A percentile compares a stretch with the other conserved stretches of the same genome.
phyloP scores from a whole-genome alignment of 1,140 invertebrate species.

The Paraescarpia echinospica region DNA sequence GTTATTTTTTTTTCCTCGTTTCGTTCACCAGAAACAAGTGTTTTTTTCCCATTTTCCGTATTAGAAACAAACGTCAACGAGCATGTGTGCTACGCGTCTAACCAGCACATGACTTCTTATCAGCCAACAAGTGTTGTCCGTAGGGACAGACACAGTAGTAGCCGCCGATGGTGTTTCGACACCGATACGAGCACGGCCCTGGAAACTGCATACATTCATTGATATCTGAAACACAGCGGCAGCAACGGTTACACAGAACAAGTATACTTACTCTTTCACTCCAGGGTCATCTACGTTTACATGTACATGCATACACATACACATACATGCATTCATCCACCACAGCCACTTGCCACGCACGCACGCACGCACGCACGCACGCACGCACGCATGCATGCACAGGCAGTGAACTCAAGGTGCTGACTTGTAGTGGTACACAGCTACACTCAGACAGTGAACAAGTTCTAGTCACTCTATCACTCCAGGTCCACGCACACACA shows the following conservation, averaged over 20 bases:
- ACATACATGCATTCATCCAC: no score
- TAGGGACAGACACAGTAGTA: slow-evolving; percentile 53
- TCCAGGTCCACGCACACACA: no score
- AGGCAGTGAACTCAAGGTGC: no score
- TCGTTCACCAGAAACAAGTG: no score
- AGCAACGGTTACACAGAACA: neutral
- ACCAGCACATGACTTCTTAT: slow-evolving; percentile 60
- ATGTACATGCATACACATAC: neutral
- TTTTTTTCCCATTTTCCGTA: neutral
- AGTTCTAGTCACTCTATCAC: no score
- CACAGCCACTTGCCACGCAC: no score
- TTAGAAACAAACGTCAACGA: neutral
- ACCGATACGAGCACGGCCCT: slow-evolving; percentile 45
- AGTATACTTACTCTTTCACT: neutral
- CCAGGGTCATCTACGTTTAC: neutral
- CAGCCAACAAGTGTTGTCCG: slow-evolving; percentile 52
- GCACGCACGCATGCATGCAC: no score
- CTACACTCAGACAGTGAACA: no score
- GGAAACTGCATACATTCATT: slow-evolving; percentile 51
- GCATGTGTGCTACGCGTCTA: neutral
- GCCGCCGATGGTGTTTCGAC: slow-evolving; percentile 45
- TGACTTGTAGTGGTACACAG: no score
- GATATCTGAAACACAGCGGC: slow-evolving; percentile 34
- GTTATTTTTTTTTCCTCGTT: no score
- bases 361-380: no score